phyloP scores from a whole-genome alignment of 2,888 invertebrate species.

The Caenorhabditis uteleia region DNA sequence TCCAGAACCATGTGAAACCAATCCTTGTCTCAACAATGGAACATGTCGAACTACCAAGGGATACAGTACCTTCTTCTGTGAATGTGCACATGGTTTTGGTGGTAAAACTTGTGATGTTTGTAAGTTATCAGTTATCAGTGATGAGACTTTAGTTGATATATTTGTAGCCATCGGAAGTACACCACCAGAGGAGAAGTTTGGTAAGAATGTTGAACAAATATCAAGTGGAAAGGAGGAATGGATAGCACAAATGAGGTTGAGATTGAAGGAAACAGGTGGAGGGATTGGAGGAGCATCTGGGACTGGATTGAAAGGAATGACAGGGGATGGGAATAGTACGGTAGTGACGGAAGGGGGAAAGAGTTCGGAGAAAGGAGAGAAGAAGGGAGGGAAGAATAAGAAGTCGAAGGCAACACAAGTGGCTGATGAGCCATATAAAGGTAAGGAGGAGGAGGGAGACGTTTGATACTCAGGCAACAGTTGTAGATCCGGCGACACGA shows the following conservation, averaged over 20 bases:
- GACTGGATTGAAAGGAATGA: slow-evolving; percentile 17
- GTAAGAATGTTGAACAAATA: slow-evolving; percentile 60
- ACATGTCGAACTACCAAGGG: slow-evolving; percentile 66
- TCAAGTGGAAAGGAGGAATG: slow-evolving; percentile 67
- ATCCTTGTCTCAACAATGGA: slow-evolving; percentile 67
- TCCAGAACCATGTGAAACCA: slow-evolving; percentile 49
- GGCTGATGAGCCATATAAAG: slow-evolving; percentile 54
- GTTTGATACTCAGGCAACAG: neutral
- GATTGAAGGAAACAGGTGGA: slow-evolving; percentile 32
- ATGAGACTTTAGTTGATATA: neutral
- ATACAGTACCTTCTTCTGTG: slow-evolving; percentile 61
- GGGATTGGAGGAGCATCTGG: slow-evolving; percentile 32
- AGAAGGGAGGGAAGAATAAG: slow-evolving; percentile 27
- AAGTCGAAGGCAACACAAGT: slow-evolving; percentile 28
- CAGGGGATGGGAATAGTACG: neutral
- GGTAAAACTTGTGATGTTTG: slow-evolving; percentile 65
- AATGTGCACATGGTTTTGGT: slow-evolving; percentile 59
- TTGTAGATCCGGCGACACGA: slow-evolving; percentile 47
- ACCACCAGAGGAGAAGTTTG: slow-evolving; percentile 52
- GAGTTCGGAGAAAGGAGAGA: slow-evolving; percentile 4
- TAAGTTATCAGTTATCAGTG: slow-evolving; percentile 16
- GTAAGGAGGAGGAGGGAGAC: neutral
- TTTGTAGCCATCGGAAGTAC: slow-evolving; percentile 48
- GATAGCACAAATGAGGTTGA: slow-evolving; percentile 63
- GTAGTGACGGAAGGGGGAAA: neutral